Conservation (phyloP, 2,113 vertebrate genomes). For the Charadrius vociferus region DNA sequence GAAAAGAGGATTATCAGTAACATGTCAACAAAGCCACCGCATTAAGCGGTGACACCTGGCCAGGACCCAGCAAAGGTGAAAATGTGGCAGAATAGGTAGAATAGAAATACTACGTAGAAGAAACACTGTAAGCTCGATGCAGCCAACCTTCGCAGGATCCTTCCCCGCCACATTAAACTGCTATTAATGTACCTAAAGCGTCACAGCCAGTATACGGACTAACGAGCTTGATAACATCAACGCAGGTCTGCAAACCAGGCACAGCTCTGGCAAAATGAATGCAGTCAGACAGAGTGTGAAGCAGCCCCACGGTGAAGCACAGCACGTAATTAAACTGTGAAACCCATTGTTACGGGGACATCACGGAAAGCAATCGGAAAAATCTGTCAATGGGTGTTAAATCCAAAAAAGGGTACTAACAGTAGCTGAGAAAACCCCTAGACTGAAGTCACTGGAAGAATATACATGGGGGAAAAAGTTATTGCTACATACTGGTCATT, state of each 20-base stretch:
- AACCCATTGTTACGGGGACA: background rate
- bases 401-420: background rate
- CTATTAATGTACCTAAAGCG: background rate
- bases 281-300: background rate
- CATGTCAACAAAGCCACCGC: constrained; percentile 24
- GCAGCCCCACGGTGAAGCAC: background rate
- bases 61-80: constrained; percentile 1
- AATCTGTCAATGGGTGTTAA: background rate
- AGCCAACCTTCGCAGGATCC: background rate
- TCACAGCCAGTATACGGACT: background rate
- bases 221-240: background rate
- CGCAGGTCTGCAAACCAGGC: background rate
- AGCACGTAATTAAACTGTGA: background rate
- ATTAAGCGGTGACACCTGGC: constrained; percentile 26
- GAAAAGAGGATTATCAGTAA: constrained; percentile 34
- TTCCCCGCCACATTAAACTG: background rate
- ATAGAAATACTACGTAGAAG: background rate
- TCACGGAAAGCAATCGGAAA: background rate
- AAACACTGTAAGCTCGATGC: background rate
- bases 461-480: background rate
- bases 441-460: background rate
- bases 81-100: background rate
- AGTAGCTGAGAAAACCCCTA: background rate
- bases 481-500: background rate
- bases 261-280: background rate